phyloP scores from a whole-genome alignment of 2,797 vertebrate genomes.

The Lepilemur septentrionalis region DNA sequence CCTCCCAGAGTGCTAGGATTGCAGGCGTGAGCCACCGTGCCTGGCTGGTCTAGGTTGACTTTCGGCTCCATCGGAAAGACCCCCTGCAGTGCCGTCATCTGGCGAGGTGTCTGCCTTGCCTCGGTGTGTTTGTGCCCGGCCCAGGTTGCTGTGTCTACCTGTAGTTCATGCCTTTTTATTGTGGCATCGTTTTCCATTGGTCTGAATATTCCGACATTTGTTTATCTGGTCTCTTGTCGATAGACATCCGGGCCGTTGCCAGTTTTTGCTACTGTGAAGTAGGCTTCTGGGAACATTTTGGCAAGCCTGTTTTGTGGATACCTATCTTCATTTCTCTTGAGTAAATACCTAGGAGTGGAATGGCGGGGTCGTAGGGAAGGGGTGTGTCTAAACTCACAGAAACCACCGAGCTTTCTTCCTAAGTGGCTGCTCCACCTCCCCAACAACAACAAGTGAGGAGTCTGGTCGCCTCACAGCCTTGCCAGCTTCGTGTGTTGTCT shows the following conservation, averaged over 20 bases:
- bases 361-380: background rate
- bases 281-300: background rate
- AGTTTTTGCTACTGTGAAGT: accelerated
- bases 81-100: too few relatives aligned
- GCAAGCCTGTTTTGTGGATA: accelerated
- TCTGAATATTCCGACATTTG: accelerated
- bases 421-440: background rate
- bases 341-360: accelerated
- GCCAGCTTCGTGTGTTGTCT: too few relatives aligned
- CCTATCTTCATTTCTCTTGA: background rate
- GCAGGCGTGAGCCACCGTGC: too few relatives aligned
- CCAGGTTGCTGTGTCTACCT: accelerated
- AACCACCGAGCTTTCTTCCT: background rate
- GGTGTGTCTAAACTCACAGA: background rate
- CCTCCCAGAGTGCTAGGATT: too few relatives aligned
- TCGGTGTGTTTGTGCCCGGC: too few relatives aligned
- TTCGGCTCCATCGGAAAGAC: too few relatives aligned
- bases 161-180: accelerated
- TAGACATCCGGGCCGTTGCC: background rate
- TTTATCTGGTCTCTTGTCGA: accelerated
- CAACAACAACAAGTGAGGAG: background rate
- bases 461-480: background rate
- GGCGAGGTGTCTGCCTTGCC: background rate
- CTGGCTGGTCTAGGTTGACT: too few relatives aligned
- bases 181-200: accelerated